phyloP scores from a whole-genome alignment of 1,140 invertebrate genomes.

The Penaeus japonicus region DNA sequence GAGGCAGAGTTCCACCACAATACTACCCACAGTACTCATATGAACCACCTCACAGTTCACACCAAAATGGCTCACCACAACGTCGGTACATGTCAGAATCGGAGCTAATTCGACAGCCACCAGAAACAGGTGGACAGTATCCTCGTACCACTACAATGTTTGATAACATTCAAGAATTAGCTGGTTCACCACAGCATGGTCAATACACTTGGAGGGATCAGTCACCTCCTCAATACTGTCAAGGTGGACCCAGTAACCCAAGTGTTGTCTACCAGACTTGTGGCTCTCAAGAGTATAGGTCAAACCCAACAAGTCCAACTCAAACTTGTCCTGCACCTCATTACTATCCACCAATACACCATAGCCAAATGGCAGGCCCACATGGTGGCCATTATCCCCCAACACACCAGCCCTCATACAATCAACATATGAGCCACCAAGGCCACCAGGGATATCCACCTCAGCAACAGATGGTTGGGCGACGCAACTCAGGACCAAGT shows the following conservation, averaged over 20 bases:
- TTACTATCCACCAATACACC: conserved; percentile 46
- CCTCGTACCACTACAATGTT: conserved; percentile 59
- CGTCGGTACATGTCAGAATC: conserved; percentile 77
- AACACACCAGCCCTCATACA: conserved; percentile 42
- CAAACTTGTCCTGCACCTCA: conserved; percentile 54
- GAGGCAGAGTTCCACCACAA: conserved; percentile 61
- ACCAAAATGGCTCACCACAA: conserved; percentile 68
- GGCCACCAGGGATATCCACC: conserved; percentile 66
- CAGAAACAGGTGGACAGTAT: conserved; percentile 11
- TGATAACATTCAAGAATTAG: conserved; percentile 75
- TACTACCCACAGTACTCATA: conserved; percentile 57
- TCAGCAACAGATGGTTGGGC: conserved; percentile 59
- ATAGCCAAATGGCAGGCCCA: conserved; percentile 42
- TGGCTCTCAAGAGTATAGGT: conserved; percentile 69
- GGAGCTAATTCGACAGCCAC: conserved; percentile 38
- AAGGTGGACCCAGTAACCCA: conserved; percentile 60
- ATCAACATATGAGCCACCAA: conserved; percentile 65
- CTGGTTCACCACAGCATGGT: conserved; percentile 82
- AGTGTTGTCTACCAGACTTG: conserved; percentile 27
- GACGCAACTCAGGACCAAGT: conserved; percentile 58
- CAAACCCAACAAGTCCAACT: conserved; percentile 79
- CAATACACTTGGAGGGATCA: conserved; percentile 83
- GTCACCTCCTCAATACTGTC: conserved; percentile 68
- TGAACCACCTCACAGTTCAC: conserved; percentile 56
- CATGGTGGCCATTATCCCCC: conserved; percentile 50